Evolutionary conservation across 2,888 invertebrate genomes (phyloP).

Genomic region (Dichetophora obliterata): DNA sequence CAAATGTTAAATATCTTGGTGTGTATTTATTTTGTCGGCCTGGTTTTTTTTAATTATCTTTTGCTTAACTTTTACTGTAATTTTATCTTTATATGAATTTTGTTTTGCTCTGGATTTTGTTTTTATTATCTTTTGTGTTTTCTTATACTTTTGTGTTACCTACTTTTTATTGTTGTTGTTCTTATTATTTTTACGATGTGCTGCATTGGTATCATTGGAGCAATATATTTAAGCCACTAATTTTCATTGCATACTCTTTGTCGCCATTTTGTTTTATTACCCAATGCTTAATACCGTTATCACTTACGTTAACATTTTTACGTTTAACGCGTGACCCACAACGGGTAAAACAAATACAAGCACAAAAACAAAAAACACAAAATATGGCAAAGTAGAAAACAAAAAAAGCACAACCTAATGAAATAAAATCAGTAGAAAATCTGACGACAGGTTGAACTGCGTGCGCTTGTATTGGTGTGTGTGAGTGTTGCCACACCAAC

Average conservation of each 20-base stretch:
- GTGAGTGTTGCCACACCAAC: not conserved
- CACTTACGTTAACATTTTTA: conserved; percentile 29
- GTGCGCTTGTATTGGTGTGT: conserved; percentile 41
- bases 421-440: not conserved
- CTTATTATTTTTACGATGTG: conserved; percentile 23
- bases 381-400: not conserved
- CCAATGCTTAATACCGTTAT: conserved; percentile 27
- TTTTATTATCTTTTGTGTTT: not conserved
- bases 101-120: not conserved
- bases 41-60: not conserved
- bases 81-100: not conserved
- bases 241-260: conserved; percentile 13
- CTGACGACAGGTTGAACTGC: not conserved
- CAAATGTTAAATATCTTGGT: too few relatives aligned
- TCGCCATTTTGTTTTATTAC: conserved; percentile 24
- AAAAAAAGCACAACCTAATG: conserved; percentile 13
- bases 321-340: conserved; percentile 13
- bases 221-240: not conserved
- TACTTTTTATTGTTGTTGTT: conserved; percentile 4
- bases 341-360: not conserved
- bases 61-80: conserved; percentile 5
- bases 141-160: not conserved
- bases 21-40: not conserved
- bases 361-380: not conserved
- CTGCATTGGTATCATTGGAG: not conserved